Percentiles rank a stretch among this genome's conserved stretches.
Evolutionary conservation across 2,797 vertebrate genomes (phyloP).

Genomic region (Hylomyscus alleni): DNA sequence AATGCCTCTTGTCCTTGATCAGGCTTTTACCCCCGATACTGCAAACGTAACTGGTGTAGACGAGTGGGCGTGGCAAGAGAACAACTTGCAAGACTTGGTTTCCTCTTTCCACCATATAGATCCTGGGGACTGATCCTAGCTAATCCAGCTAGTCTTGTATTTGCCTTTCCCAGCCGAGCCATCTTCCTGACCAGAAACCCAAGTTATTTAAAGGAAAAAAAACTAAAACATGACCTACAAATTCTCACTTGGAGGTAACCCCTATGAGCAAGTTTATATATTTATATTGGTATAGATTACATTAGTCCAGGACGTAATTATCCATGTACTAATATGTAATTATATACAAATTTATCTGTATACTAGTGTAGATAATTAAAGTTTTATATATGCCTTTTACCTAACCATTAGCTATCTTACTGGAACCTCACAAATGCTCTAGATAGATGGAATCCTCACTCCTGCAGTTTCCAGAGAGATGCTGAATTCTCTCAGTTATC

Average conservation of each 20-base stretch:
- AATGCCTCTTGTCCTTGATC: no score
- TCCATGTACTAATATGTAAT: background rate
- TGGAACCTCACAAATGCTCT: background rate
- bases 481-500: background rate
- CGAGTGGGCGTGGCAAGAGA: no score
- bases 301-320: background rate
- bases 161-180: background rate
- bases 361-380: background rate
- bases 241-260: background rate
- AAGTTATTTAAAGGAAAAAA: background rate
- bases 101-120: background rate
- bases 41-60: no score
- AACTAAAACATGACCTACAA: background rate
- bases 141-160: no score
- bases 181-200: background rate
- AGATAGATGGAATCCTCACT: no score
- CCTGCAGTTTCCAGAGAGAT: background rate
- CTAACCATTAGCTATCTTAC: background rate
- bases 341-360: background rate
- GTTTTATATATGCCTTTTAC: background rate
- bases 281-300: background rate
- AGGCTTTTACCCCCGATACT: no score
- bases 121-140: background rate
- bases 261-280: background rate
- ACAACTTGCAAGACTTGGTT: background rate